phyloP scores from a whole-genome alignment of 1,140 invertebrate species.

The Aphis gossypii region DNA sequence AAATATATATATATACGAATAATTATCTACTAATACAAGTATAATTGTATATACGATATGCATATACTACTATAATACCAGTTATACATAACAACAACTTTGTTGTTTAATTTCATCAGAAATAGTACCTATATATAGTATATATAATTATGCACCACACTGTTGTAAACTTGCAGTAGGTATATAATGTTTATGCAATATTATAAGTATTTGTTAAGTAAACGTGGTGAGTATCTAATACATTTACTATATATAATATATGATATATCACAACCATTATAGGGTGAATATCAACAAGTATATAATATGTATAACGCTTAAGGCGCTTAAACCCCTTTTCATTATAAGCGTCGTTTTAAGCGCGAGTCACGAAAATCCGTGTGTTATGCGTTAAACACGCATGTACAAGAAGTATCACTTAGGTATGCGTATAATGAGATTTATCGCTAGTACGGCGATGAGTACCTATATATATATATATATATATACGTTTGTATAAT shows the following conservation, averaged over 20 bases:
- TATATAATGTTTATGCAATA: neutral
- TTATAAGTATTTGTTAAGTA: neutral
- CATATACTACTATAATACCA: neutral
- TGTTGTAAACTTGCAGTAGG: neutral
- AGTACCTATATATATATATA: neutral
- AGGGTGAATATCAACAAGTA: conserved; percentile 24
- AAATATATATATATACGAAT: neutral
- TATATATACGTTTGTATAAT: neutral
- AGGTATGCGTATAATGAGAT: neutral
- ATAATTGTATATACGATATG: neutral
- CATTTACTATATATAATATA: neutral
- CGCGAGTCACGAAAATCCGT: conserved; percentile 21
- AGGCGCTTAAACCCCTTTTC: neutral
- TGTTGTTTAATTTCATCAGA: neutral
- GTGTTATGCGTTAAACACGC: neutral
- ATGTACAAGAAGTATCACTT: neutral
- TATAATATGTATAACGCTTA: neutral
- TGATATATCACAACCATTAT: neutral
- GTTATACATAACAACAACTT: neutral
- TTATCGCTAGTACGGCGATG: neutral
- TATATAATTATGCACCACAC: neutral
- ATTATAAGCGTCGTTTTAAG: neutral
- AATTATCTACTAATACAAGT: neutral
- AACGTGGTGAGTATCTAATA: neutral
- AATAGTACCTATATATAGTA: neutral